These are phyloP conservation scores for Crematogaster levior DNA, from an alignment of 2,888 invertebrate genomes.

Conservation along the genomic window DNA sequence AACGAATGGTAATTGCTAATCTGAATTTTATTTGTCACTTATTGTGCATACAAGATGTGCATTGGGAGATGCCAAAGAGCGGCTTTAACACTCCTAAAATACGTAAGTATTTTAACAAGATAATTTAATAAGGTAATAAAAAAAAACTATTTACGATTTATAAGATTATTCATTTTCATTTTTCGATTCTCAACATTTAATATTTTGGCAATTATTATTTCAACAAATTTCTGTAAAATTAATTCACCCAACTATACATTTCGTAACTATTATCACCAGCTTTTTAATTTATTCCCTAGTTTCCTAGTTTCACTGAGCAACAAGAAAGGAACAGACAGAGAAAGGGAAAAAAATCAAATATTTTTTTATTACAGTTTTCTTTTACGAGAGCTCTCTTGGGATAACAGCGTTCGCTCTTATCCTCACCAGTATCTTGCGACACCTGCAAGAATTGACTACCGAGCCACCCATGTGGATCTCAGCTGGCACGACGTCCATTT, in stretches of 20 bases:
- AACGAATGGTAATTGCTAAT: conserved; percentile 87
- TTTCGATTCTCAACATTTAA: neutral
- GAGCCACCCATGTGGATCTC: conserved; percentile 77
- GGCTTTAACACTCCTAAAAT: conserved; percentile 80
- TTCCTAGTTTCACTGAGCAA: neutral
- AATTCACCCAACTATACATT: neutral
- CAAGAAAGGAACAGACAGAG: neutral
- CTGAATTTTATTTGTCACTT: conserved; percentile 88
- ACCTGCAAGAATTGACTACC: conserved; percentile 68
- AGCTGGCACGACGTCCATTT: conserved; percentile 63
- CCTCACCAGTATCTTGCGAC: conserved; percentile 68
- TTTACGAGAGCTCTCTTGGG: conserved; percentile 77
- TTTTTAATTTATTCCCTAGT: neutral
- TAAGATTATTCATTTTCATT: neutral
- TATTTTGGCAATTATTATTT: neutral
- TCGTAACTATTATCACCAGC: neutral
- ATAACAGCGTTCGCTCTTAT: conserved; percentile 71
- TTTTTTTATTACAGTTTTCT: conserved; percentile 71
- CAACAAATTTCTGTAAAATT: conserved; percentile 1
- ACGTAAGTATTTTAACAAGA: conserved; percentile 65
- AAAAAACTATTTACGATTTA: neutral
- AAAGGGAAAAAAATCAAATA: neutral
- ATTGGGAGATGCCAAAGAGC: conserved; percentile 87
- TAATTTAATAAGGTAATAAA: neutral
- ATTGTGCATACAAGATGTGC: conserved; percentile 87